Evolutionary conservation across 2,888 invertebrate species (phyloP).

Genomic region (Acanthoscelides obtectus): DNA sequence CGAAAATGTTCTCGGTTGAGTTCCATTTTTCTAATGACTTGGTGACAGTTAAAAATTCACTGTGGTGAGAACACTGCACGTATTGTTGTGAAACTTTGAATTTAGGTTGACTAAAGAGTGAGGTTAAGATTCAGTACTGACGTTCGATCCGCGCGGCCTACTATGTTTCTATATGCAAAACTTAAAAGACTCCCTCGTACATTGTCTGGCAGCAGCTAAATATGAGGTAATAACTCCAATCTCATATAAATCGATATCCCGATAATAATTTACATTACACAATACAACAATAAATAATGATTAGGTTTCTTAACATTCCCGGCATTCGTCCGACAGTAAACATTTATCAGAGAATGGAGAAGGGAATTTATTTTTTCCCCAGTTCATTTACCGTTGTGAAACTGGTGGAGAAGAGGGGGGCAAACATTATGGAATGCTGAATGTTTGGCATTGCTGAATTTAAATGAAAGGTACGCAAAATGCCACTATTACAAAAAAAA

Average conservation of each 20-base stretch:
- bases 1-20: too few species aligned
- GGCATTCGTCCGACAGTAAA: not conserved
- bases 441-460: not conserved
- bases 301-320: not conserved
- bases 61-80: too few species aligned
- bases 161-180: too few species aligned
- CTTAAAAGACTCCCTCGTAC: too few species aligned
- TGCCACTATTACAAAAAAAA: not conserved
- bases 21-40: too few species aligned
- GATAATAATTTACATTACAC: not conserved
- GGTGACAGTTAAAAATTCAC: too few species aligned
- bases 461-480: not conserved
- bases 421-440: not conserved
- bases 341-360: not conserved
- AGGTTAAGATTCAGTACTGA: too few species aligned
- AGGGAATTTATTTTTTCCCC: not conserved
- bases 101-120: too few species aligned
- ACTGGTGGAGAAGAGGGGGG: not conserved
- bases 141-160: too few species aligned
- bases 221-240: not conserved
- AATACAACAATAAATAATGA: not conserved
- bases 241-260: not conserved
- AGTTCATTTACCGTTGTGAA: not conserved
- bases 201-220: not conserved
- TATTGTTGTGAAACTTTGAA: too few species aligned